These are phyloP conservation scores for Oreocharis arfaki DNA, from an alignment of 2,113 vertebrate genomes.

Conservation along the genomic window DNA sequence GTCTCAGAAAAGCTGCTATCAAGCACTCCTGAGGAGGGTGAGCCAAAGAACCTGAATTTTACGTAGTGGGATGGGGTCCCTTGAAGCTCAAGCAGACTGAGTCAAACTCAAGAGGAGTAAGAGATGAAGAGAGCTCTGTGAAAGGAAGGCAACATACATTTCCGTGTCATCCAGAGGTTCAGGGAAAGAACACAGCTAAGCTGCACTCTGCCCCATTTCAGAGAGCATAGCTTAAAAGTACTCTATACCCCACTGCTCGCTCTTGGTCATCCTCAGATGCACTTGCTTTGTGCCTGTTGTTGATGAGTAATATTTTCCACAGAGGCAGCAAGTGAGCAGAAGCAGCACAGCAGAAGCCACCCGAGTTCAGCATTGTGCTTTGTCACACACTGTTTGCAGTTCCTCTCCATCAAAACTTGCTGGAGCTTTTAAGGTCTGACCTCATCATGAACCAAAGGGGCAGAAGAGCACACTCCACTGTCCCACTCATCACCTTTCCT, in stretches of 20 bases:
- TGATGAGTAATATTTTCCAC: neutral
- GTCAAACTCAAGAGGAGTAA: neutral
- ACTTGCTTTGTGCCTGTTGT: neutral
- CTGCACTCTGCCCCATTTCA: neutral
- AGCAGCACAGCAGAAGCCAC: neutral
- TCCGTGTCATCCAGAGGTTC: neutral
- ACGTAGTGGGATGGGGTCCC: neutral
- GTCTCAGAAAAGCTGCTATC: neutral
- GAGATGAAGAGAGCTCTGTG: neutral
- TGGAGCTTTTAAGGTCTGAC: neutral
- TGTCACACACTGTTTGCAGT: neutral
- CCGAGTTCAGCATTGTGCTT: neutral
- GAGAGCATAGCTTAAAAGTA: neutral
- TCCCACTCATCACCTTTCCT: neutral
- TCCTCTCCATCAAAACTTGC: neutral
- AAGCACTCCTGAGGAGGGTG: neutral
- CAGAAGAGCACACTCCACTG: neutral
- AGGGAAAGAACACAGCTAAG: neutral
- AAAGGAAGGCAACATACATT: fast-evolving
- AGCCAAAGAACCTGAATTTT: neutral
- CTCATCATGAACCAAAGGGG: neutral
- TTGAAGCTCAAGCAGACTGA: neutral
- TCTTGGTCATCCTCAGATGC: neutral
- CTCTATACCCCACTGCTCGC: neutral
- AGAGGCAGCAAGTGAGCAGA: neutral